Percentiles rank a stretch among this genome's conserved stretches.
Evolutionary conservation across 2,888 invertebrate species (phyloP).

Genomic region (Oscheius onirici): DNA sequence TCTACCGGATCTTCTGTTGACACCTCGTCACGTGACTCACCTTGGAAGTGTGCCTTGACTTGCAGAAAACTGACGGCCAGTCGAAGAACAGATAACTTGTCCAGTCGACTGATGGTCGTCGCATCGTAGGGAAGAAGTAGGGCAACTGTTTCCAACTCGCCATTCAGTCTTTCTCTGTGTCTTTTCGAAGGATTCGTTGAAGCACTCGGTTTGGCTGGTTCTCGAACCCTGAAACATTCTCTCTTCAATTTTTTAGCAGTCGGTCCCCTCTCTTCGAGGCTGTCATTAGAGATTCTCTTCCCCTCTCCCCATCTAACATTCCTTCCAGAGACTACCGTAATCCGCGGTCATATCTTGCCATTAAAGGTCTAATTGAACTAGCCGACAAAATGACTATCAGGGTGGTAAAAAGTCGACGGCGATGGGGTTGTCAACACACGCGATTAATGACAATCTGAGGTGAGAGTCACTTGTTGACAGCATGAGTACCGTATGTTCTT

Average conservation of each 20-base stretch:
- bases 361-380: not conserved
- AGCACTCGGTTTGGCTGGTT: conserved; percentile 60
- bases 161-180: conserved; percentile 96
- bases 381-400: no score
- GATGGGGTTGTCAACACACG: not conserved
- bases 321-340: conserved; percentile 21
- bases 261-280: not conserved
- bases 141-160: conserved; percentile 95
- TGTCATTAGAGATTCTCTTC: conserved; percentile 29
- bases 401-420: no score
- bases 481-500: conserved; percentile 22
- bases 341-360: not conserved
- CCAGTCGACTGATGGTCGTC: conserved; percentile 84
- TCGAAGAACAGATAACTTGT: conserved; percentile 94
- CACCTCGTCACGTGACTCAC: conserved; percentile 76
- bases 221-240: conserved; percentile 61
- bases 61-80: conserved; percentile 97
- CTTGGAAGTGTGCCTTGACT: conserved; percentile 99
- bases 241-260: not conserved
- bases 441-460: not conserved
- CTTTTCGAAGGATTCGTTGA: conserved; percentile 90
- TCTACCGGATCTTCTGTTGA: not conserved
- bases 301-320: conserved; percentile 18
- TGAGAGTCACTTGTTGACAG: conserved; percentile 22
- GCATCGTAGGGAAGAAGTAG: conserved; percentile 74